A percentile compares a stretch with the other conserved stretches of the same genome.
phyloP scores from a whole-genome alignment of 2,797 vertebrate species.

The Sus cebifrons region DNA sequence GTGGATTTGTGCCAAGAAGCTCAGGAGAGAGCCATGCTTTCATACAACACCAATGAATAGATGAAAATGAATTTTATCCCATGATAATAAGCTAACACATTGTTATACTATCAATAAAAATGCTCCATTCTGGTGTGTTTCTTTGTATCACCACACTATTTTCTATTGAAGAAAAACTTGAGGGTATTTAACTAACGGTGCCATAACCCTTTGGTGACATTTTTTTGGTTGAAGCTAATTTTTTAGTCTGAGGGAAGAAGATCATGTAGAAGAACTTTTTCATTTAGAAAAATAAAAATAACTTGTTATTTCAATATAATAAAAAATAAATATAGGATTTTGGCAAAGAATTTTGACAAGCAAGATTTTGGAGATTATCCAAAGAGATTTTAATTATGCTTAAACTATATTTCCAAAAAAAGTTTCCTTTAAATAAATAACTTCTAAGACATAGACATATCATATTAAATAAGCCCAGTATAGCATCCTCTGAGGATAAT shows the following conservation, averaged over 20 bases:
- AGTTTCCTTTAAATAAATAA: conserved; percentile 56
- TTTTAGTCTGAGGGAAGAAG: conserved; percentile 41
- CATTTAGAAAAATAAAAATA: conserved; percentile 45
- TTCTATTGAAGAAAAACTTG: conserved; percentile 2
- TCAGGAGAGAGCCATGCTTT: conserved; percentile 48
- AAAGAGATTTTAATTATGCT: conserved; percentile 60
- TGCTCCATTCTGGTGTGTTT: neutral
- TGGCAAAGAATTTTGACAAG: conserved; percentile 66
- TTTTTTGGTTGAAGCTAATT: conserved; percentile 58
- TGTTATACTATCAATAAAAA: neutral
- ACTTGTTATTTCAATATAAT: conserved; percentile 14
- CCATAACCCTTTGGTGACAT: neutral
- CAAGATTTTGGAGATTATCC: conserved; percentile 48
- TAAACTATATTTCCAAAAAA: conserved; percentile 38
- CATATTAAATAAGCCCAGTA: conserved; percentile 5
- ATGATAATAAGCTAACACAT: conserved; percentile 18
- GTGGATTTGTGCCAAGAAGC: conserved; percentile 12
- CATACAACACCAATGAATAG: conserved; percentile 8
- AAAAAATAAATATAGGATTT: conserved; percentile 38
- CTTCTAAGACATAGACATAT: neutral
- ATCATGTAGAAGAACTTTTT: neutral
- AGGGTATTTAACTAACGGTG: conserved; percentile 35
- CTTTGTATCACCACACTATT: neutral
- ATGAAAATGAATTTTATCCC: conserved; percentile 66
- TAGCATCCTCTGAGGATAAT: neutral